Evolutionary conservation across 2,113 vertebrate genomes (phyloP).

Genomic region (Aythya baeri): DNA sequence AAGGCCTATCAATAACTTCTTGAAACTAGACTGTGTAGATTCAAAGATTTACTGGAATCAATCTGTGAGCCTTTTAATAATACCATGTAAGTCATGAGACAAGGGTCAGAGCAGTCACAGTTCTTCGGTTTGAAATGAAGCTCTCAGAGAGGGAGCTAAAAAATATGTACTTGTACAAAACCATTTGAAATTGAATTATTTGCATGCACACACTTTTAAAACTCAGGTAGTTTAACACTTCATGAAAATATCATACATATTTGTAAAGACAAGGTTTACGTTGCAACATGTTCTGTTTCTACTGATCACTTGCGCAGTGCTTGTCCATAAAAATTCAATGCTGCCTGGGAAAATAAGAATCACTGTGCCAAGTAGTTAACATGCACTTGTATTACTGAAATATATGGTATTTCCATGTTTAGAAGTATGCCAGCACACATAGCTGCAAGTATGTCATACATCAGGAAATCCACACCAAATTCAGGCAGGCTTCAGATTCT

Average conservation of each 20-base stretch:
- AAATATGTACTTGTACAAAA: background rate
- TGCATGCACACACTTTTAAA: rapidly evolving
- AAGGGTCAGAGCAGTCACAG: background rate
- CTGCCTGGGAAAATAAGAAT: background rate
- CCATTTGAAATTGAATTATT: background rate
- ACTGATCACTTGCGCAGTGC: background rate
- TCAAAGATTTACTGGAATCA: background rate
- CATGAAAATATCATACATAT: background rate
- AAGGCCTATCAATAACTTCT: background rate
- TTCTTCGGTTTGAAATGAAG: background rate
- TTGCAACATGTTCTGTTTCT: rapidly evolving
- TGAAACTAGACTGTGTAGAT: background rate
- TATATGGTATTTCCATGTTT: background rate
- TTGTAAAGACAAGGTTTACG: background rate
- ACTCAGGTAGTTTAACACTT: background rate
- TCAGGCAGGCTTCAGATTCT: background rate
- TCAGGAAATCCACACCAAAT: background rate
- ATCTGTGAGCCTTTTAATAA: background rate
- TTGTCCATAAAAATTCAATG: background rate
- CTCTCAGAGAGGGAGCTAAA: background rate
- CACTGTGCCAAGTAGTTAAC: background rate
- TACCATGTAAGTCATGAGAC: background rate
- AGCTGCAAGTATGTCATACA: background rate
- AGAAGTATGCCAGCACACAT: background rate
- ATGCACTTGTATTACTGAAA: background rate